These are phyloP conservation scores for Psittacula derbiana DNA, from an alignment of 2,797 vertebrate species.

Conservation along the genomic window DNA sequence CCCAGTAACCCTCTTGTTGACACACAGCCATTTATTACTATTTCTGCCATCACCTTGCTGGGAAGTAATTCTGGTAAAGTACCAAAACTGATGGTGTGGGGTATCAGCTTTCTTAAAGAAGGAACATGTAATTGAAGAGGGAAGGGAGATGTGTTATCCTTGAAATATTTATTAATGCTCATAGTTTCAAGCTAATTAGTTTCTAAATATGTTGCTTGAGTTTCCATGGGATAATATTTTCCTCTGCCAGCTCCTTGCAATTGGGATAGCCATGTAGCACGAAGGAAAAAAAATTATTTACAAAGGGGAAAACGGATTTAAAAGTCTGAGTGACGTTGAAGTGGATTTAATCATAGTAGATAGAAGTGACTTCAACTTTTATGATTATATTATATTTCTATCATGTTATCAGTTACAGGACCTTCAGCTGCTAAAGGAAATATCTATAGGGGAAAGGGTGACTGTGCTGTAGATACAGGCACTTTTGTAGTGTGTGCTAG, in stretches of 20 bases:
- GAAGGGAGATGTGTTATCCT: slow-evolving; percentile 10
- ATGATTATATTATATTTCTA: slow-evolving; percentile 34
- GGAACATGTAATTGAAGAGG: slow-evolving; percentile 36
- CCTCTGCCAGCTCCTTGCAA: background rate
- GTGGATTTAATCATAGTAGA: slow-evolving; percentile 48
- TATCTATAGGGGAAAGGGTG: background rate
- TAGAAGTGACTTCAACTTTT: slow-evolving; percentile 42
- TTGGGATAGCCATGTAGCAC: background rate
- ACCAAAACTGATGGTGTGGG: background rate
- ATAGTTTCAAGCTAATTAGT: slow-evolving; percentile 58
- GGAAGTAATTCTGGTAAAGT: slow-evolving; percentile 65
- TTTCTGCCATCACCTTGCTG: slow-evolving; percentile 46
- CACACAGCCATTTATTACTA: slow-evolving; percentile 42
- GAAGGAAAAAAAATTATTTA: background rate
- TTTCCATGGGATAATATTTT: slow-evolving; percentile 17
- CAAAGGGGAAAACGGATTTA: background rate
- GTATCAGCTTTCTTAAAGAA: slow-evolving; percentile 28
- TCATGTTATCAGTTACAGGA: slow-evolving; percentile 14
- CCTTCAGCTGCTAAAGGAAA: slow-evolving; percentile 10
- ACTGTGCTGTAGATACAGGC: background rate
- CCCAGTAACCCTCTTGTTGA: slow-evolving; percentile 33
- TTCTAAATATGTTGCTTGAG: slow-evolving; percentile 53
- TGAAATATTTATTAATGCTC: slow-evolving; percentile 17
- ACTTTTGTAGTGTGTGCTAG: background rate
- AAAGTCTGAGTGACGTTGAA: background rate